These are phyloP conservation scores for Trogon melanurus DNA, from an alignment of 2,113 vertebrate species.

Conservation along the genomic window DNA sequence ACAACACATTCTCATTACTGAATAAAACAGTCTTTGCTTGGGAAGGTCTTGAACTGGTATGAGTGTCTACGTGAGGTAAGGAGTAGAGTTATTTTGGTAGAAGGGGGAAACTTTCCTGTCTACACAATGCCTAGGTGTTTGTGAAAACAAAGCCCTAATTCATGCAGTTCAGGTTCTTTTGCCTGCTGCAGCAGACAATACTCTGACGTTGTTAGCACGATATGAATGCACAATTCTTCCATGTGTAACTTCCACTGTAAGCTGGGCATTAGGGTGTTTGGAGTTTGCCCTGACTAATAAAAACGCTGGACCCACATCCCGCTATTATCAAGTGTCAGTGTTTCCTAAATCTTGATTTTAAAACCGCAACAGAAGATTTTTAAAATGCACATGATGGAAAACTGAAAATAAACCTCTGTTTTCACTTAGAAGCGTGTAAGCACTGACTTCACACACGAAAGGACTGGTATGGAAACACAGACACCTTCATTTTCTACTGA, in stretches of 20 bases:
- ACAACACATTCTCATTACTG: background rate
- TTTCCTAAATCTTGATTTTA: background rate
- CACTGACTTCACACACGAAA: background rate
- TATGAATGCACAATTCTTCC: background rate
- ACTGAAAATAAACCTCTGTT: background rate
- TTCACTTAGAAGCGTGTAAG: background rate
- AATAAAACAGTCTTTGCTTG: background rate
- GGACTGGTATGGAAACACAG: background rate
- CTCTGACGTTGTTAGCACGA: background rate
- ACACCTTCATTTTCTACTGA: background rate
- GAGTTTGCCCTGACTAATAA: background rate
- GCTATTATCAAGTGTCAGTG: background rate
- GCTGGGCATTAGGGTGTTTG: background rate
- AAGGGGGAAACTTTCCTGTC: background rate
- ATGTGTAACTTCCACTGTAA: background rate
- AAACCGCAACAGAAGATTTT: background rate
- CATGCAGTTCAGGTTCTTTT: background rate
- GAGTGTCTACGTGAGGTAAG: background rate
- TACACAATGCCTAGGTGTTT: slow-evolving; percentile 26
- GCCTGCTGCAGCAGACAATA: slow-evolving; percentile 13
- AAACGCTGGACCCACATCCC: background rate
- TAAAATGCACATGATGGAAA: background rate
- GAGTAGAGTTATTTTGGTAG: background rate
- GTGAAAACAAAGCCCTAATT: slow-evolving; percentile 47
- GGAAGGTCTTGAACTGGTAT: background rate